Base-by-base conservation (phyloP, 2,113 vertebrate genomes). In the Regulus satrapa region DNA sequence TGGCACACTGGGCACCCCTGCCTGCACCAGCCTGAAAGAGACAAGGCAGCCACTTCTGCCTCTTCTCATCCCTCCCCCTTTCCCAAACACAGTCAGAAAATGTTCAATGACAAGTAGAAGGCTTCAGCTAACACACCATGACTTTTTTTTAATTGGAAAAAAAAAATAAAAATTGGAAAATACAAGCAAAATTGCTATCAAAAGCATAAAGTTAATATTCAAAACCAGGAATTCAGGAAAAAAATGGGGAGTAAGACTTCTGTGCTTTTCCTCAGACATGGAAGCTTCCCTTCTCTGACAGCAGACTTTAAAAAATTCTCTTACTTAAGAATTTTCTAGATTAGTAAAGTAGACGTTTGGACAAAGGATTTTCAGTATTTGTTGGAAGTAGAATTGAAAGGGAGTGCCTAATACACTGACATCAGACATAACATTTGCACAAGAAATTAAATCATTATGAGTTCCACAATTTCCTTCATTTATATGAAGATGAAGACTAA, bases 41-140 rank as follows among this genome's bases (percentile, higher is more conserved):
- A 56, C 5, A 5, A 59, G 52, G 31, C 5, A 3, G 38, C 9
- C 34, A 21, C 63, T 93, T 38, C 88, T 92, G 54, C 46, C 46
- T 74, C 81, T 87, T 68, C 48, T 73, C 82, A 58, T 45, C 56
- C 34, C 76, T 74, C 67, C n/a, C 55, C 14, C 29, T 61, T 66
- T 51, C 52, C 46, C 73, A 95, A 92, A 72, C 11, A 46, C 59
- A 84, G 67, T 18, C 46, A 73, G 79, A 85, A 93, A 90, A 69
- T 8, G 7, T 56, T 64, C 29, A 21, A 43, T 82, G 74, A 56
- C 34, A 87, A 75, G 63, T 3, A 81, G 40, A 52, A 91, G 69
- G 48, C 62, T 84, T 82, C 2, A 43, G 48, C 66, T 92, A 94
- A 82, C 36, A 61, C 28, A 64, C 24, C 62, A 49, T 9, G 43